A percentile compares a stretch with the other conserved stretches of the same genome.
Evolutionary conservation across 2,888 invertebrate species (phyloP).

Genomic region (Cheilosia pagana): DNA sequence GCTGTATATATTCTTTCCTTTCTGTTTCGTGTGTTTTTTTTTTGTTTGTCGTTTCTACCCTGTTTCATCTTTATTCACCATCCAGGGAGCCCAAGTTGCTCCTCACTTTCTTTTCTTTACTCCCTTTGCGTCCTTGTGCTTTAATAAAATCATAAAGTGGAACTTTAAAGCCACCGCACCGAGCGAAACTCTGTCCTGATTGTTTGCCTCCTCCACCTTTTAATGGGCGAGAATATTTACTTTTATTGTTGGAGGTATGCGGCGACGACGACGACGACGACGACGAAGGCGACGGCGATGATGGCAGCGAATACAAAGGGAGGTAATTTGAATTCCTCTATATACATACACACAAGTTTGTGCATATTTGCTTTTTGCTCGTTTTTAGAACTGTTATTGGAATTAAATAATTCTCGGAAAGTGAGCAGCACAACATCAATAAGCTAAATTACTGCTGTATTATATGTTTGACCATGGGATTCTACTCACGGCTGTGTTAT

Average conservation of each 20-base stretch:
- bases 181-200: conserved; percentile 14
- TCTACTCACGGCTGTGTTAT: too few relatives aligned
- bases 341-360: not conserved
- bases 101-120: not conserved
- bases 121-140: not conserved
- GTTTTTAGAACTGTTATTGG: not conserved
- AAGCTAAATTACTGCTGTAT: too few relatives aligned
- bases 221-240: conserved; percentile 22
- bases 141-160: conserved; percentile 41
- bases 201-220: conserved; percentile 12
- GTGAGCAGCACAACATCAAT: too few relatives aligned
- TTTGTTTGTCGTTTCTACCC: conserved; percentile 1
- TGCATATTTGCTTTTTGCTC: not conserved
- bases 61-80: not conserved
- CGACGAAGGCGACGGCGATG: not conserved
- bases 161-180: conserved; percentile 36
- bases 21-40: not conserved
- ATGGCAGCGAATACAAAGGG: not conserved
- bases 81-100: conserved; percentile 1
- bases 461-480: too few relatives aligned
- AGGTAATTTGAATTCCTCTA: conserved; percentile 16
- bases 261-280: not conserved
- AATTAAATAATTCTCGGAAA: not conserved
- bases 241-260: conserved; percentile 1
- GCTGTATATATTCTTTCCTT: conserved; percentile 5